These are phyloP conservation scores for Nemotelus pantherinus DNA, from an alignment of 2,888 invertebrate species.

Conservation along the genomic window DNA sequence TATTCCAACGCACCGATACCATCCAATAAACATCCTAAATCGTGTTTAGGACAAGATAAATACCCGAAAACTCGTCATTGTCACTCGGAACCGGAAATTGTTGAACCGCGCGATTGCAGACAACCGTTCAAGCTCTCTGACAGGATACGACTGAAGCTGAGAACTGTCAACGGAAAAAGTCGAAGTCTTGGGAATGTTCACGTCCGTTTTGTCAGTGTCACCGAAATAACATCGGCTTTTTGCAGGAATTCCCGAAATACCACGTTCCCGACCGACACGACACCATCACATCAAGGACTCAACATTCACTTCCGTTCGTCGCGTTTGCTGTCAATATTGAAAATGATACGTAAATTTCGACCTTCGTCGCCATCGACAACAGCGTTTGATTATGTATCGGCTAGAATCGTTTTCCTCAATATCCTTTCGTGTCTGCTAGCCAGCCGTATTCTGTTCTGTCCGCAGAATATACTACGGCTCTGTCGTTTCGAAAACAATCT, in stretches of 20 bases:
- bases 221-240: neutral
- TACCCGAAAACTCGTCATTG: neutral
- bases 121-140: conserved; percentile 43
- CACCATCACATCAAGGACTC: too few species aligned
- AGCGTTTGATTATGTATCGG: neutral
- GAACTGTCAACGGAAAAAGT: conserved; percentile 10
- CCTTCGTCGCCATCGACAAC: neutral
- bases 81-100: neutral
- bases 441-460: neutral
- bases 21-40: too few species aligned
- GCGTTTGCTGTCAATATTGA: neutral
- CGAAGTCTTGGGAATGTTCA: neutral
- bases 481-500: too few species aligned
- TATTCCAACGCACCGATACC: too few species aligned
- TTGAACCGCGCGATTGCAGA: neutral
- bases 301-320: neutral
- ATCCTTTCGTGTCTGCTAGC: neutral
- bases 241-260: neutral
- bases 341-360: conserved; percentile 8
- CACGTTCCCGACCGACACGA: too few species aligned
- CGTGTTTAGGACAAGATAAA: neutral
- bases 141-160: conserved; percentile 38
- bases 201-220: neutral
- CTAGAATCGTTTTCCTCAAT: neutral
- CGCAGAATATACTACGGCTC: too few species aligned